Evolutionary conservation across 1,140 invertebrate genomes (phyloP).

Genomic region (Schlechtendalia chinensis): DNA sequence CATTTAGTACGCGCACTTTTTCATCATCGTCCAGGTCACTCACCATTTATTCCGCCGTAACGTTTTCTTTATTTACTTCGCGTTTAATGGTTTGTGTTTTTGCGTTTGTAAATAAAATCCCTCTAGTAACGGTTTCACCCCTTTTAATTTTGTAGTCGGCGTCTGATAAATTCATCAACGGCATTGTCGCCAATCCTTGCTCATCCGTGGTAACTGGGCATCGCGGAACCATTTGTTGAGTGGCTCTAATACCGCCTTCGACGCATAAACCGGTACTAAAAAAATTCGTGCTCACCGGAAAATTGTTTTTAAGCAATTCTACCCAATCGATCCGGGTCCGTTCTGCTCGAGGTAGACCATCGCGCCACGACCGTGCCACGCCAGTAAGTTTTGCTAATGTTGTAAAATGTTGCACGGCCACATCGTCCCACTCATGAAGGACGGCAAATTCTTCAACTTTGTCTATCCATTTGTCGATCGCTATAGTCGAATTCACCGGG

Average conservation of each 20-base stretch:
- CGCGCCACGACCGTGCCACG: background rate
- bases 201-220: background rate
- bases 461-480: background rate
- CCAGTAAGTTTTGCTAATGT: background rate
- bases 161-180: background rate
- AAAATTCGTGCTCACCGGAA: background rate
- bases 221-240: background rate
- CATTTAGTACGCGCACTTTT: background rate
- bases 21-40: background rate
- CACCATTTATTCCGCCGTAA: background rate
- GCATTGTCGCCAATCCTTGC: background rate
- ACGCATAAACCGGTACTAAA: background rate
- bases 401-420: background rate
- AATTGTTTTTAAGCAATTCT: background rate
- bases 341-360: background rate
- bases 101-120: background rate
- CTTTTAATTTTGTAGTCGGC: background rate
- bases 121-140: background rate
- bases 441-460: background rate
- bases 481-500: background rate
- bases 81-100: background rate
- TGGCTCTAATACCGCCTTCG: background rate
- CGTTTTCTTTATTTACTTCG: background rate
- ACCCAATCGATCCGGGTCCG: background rate
- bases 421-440: background rate